A percentile compares a stretch with the other conserved stretches of the same genome.
Evolutionary conservation across 2,888 invertebrate genomes (phyloP).

Genomic region (Chrysolina oricalcia): DNA sequence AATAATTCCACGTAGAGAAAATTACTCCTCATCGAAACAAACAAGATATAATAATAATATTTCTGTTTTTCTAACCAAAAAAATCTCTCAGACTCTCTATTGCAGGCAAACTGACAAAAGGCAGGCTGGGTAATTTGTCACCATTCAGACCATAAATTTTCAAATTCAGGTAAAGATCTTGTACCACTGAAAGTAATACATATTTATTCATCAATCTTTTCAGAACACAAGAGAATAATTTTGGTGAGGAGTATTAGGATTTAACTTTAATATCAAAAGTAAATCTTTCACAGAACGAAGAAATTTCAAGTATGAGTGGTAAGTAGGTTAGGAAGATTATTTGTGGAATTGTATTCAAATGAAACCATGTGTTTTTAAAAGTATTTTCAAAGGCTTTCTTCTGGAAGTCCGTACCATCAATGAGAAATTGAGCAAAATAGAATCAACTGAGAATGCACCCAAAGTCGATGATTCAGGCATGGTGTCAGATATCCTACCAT

Average conservation of each 20-base stretch:
- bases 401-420: background rate
- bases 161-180: slow-evolving; percentile 16
- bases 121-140: slow-evolving; percentile 21
- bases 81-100: background rate
- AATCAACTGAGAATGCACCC: slow-evolving; percentile 28
- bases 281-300: slow-evolving; percentile 21
- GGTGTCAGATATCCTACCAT: slow-evolving; percentile 22
- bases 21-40: slow-evolving; percentile 10
- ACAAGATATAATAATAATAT: slow-evolving; percentile 8
- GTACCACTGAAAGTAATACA: slow-evolving; percentile 16
- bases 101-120: background rate
- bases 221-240: slow-evolving; percentile 19
- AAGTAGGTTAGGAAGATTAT: slow-evolving; percentile 21
- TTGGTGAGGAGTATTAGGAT: slow-evolving; percentile 14
- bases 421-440: slow-evolving; percentile 23
- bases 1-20: slow-evolving; percentile 13
- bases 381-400: background rate
- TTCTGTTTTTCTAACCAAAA: slow-evolving; percentile 6
- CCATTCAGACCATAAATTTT: slow-evolving; percentile 16
- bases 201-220: slow-evolving; percentile 17
- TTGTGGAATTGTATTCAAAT: slow-evolving; percentile 15
- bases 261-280: slow-evolving; percentile 19
- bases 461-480: slow-evolving; percentile 23
- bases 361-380: background rate
- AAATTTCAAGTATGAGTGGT: slow-evolving; percentile 25